Percentiles rank a stretch among this genome's conserved stretches.
phyloP scores from a whole-genome alignment of 2,113 vertebrate species.

The Mesocricetus auratus region DNA sequence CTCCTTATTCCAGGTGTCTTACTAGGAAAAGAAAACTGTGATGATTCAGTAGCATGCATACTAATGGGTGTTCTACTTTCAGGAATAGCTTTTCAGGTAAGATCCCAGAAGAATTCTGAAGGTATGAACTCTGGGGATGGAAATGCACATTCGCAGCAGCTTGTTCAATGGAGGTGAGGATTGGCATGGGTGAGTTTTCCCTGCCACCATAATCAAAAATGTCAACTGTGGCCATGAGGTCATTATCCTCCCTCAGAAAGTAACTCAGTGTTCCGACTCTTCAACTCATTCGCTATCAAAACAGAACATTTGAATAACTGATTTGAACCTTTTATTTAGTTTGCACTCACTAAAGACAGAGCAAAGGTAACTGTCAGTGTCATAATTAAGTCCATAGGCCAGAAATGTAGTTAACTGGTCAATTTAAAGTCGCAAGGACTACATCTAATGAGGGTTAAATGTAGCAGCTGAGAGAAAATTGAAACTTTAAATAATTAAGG shows the following conservation, averaged over 20 bases:
- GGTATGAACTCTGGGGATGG: not conserved
- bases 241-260: not conserved
- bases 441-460: not conserved
- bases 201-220: not conserved
- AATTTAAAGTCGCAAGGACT: constrained; percentile 10
- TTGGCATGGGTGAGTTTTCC: not conserved
- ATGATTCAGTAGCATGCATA: not conserved
- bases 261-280: not conserved
- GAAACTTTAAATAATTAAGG: not conserved
- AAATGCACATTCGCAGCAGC: not conserved
- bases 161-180: not conserved
- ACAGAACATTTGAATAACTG: not conserved
- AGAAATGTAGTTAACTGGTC: not conserved
- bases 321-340: not conserved
- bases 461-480: constrained; percentile 41
- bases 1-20: not conserved
- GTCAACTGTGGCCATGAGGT: not conserved
- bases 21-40: not conserved
- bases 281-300: not conserved
- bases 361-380: not conserved
- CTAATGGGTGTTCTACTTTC: not conserved
- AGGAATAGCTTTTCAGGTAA: constrained; percentile 43
- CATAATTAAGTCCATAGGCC: constrained; percentile 1
- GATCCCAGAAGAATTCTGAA: not conserved
- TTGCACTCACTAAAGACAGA: not conserved